Evolutionary conservation across 2,113 vertebrate genomes (phyloP).

Genomic region (Arothron firmamentum): DNA sequence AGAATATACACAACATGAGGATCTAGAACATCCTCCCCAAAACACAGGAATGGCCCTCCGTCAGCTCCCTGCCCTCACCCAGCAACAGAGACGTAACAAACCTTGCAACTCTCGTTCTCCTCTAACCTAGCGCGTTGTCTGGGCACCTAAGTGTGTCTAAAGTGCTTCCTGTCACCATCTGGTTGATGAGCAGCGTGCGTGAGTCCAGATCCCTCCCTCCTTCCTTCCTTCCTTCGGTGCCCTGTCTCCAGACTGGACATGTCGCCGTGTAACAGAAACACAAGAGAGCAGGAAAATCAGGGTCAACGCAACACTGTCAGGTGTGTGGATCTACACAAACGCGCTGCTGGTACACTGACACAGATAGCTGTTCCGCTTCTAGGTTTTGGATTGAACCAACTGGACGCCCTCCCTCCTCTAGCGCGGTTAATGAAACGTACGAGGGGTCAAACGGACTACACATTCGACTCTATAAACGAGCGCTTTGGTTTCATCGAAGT

Average conservation of each 20-base stretch:
- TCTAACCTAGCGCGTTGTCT: slow-evolving; percentile 63
- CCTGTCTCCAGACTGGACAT: slow-evolving; percentile 81
- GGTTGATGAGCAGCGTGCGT: slow-evolving; percentile 52
- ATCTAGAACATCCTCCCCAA: slow-evolving; percentile 64
- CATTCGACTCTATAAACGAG: slow-evolving; percentile 96
- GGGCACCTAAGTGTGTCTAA: slow-evolving; percentile 74
- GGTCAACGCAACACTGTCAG: slow-evolving; percentile 28
- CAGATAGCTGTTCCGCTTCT: slow-evolving; percentile 7
- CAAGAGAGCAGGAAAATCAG: slow-evolving; percentile 39
- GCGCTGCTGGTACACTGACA: slow-evolving; percentile 24
- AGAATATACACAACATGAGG: slow-evolving; percentile 69
- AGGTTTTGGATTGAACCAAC: slow-evolving; percentile 20
- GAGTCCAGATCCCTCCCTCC: slow-evolving; percentile 62
- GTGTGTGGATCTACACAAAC: slow-evolving; percentile 26
- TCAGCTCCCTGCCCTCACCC: slow-evolving; percentile 28
- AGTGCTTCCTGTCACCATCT: slow-evolving; percentile 63
- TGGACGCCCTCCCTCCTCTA: slow-evolving; percentile 5
- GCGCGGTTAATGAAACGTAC: slow-evolving; percentile 28
- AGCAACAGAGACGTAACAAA: slow-evolving; percentile 63
- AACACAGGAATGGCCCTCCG: slow-evolving; percentile 68
- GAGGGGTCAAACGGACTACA: slow-evolving; percentile 65
- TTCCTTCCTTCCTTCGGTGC: slow-evolving; percentile 80
- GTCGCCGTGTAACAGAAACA: slow-evolving; percentile 69
- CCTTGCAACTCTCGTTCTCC: slow-evolving; percentile 4
- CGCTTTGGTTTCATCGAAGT: slow-evolving; percentile 92